Evolutionary conservation across 2,113 vertebrate genomes (phyloP), one percentile per base, ranked within the genome.

Genomic region (Anseranas semipalmata): DNA sequence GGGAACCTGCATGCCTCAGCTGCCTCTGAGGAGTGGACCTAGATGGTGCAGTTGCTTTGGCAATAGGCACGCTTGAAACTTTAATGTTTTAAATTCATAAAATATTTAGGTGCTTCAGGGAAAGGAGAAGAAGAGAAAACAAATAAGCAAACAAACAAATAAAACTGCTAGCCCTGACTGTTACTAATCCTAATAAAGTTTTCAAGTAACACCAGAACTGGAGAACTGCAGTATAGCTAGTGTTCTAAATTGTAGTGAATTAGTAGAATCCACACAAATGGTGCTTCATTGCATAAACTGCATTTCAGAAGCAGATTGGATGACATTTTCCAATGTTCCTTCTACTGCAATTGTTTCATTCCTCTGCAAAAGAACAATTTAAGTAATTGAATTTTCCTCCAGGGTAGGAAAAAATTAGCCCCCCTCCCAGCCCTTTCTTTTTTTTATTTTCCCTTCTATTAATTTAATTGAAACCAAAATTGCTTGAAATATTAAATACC

Each of bases 331-430:
- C 86, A 85, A 1, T 67, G 52, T 87, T 95, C 18, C 15, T 30
- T 93, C 53, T 90, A 83, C 90, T 96, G 65, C 68, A 95, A 95
- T 96, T 95, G 90, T 93, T 94, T 96, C 21, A 66, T 96, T 97
- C 56, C 60, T 95, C 72, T 90, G 79, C 52, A 80, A 67, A 95
- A 93, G 87, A 90, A 92, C 89, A 92, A 90, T 88, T 91, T 83
- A 83, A 95, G 75, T 91, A 94, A 77, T 72, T 95, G 67, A 93
- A 94, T 90, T 96, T 96, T 93, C 72, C 93, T 71, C 89, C 63
- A 83, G 92, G 96, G 85, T 93, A 96, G 93, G 93, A 96, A 97
- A 96, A 95, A 86, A 84, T 71, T 70, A 90, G 13, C 4, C 16
- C 14, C 10, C 14, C 20, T 87, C 63, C 28, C 55, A 94, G 35